phyloP scores from a whole-genome alignment of 2,888 invertebrate species.

The Atethmia centrago region DNA sequence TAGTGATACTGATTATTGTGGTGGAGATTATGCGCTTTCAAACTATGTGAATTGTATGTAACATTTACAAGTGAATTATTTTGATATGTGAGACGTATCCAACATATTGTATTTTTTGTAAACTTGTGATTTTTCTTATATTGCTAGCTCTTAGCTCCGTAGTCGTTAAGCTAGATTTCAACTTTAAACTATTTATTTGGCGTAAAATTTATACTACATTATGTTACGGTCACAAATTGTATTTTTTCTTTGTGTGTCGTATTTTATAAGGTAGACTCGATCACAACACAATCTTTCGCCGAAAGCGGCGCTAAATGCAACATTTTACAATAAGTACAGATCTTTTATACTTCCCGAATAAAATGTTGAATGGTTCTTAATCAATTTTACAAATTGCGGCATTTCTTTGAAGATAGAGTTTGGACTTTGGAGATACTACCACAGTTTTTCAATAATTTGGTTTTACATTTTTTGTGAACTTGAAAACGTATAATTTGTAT shows the following conservation, averaged over 20 bases:
- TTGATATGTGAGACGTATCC: slow-evolving; percentile 83
- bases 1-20: slow-evolving; percentile 89
- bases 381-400: slow-evolving; percentile 47
- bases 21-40: slow-evolving; percentile 82
- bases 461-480: slow-evolving; percentile 36
- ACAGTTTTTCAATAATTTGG: slow-evolving; percentile 57
- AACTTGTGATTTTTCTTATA: slow-evolving; percentile 88
- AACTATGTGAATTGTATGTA: slow-evolving; percentile 80
- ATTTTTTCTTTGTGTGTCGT: slow-evolving; percentile 63
- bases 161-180: slow-evolving; percentile 88
- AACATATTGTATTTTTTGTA: slow-evolving; percentile 76
- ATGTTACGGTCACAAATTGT: slow-evolving; percentile 82
- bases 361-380: slow-evolving; percentile 52
- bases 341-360: slow-evolving; percentile 52
- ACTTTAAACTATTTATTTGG: slow-evolving; percentile 83
- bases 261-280: slow-evolving; percentile 52
- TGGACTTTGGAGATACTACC: slow-evolving; percentile 62
- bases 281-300: slow-evolving; percentile 41
- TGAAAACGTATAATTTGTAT: slow-evolving; percentile 45
- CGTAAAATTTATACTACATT: slow-evolving; percentile 74
- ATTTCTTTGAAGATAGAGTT: slow-evolving; percentile 52
- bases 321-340: slow-evolving; percentile 60
- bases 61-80: slow-evolving; percentile 80
- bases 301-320: slow-evolving; percentile 60
- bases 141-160: slow-evolving; percentile 86